These are phyloP conservation scores for Pseudorhombus dupliciocellatus DNA, from an alignment of 2,113 vertebrate species.

Conservation along the genomic window DNA sequence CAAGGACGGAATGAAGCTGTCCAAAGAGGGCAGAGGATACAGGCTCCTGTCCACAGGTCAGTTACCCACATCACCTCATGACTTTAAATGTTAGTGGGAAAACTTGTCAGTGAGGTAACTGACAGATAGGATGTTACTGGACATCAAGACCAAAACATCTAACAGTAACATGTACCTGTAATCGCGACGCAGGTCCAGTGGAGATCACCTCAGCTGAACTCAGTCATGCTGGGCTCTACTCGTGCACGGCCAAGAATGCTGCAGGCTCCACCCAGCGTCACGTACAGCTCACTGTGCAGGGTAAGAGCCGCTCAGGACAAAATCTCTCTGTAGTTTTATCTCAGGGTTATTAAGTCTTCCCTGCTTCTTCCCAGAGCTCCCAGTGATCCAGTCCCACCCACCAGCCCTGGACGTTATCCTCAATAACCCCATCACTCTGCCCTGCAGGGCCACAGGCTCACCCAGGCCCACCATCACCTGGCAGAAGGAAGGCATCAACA, in stretches of 20 bases:
- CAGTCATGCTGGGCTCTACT: constrained; percentile 87
- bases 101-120: rapidly evolving
- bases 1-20: constrained; percentile 87
- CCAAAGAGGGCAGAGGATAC: constrained; percentile 84
- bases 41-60: constrained; percentile 89
- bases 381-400: constrained; percentile 87
- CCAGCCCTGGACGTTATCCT: constrained; percentile 87
- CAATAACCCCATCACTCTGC: constrained; percentile 87
- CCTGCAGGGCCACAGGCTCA: constrained; percentile 88
- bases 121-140: background rate
- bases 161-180: background rate
- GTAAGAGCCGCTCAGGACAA: constrained; percentile 70
- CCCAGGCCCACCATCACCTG: constrained; percentile 90
- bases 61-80: background rate
- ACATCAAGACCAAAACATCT: background rate
- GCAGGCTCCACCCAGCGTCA: constrained; percentile 90
- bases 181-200: constrained; percentile 82
- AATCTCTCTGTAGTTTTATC: background rate
- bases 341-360: background rate
- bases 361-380: constrained; percentile 81
- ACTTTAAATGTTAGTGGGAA: background rate
- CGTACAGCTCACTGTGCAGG: constrained; percentile 87
- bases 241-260: constrained; percentile 85
- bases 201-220: constrained; percentile 87
- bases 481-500: constrained; percentile 96